Evolutionary conservation across 2,888 invertebrate genomes (phyloP).

Genomic region (Ptychoptera albimana): DNA sequence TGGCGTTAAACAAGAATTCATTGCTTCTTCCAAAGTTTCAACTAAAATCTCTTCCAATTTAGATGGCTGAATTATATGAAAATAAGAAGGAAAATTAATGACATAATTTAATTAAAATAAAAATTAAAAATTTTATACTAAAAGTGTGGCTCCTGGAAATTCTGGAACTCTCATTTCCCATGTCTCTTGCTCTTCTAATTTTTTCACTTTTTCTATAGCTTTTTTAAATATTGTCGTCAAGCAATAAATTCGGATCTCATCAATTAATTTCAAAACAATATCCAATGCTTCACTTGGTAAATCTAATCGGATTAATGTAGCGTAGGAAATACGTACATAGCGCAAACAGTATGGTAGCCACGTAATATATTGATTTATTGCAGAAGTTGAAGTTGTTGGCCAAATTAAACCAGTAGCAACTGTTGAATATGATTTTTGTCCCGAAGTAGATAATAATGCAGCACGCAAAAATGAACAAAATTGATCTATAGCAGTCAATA

Average conservation of each 20-base stretch:
- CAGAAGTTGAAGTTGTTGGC: slow-evolving; percentile 36
- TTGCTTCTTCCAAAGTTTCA: slow-evolving; percentile 52
- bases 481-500: slow-evolving; percentile 56
- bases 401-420: slow-evolving; percentile 23
- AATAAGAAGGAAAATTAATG: too few relatives aligned
- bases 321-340: slow-evolving; percentile 64
- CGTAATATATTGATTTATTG: slow-evolving; percentile 39
- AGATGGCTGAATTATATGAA: slow-evolving; percentile 37
- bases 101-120: neutral
- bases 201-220: slow-evolving; percentile 60
- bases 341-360: slow-evolving; percentile 72
- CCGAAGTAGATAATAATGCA: slow-evolving; percentile 51
- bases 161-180: slow-evolving; percentile 79
- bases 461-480: slow-evolving; percentile 58
- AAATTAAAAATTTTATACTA: slow-evolving; percentile 33
- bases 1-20: slow-evolving; percentile 52
- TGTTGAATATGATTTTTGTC: slow-evolving; percentile 35
- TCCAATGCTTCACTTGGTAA: slow-evolving; percentile 77
- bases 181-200: slow-evolving; percentile 55
- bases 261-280: slow-evolving; percentile 67
- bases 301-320: slow-evolving; percentile 66
- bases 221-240: slow-evolving; percentile 73
- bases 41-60: slow-evolving; percentile 55
- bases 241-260: slow-evolving; percentile 75
- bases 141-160: slow-evolving; percentile 69